Base-by-base conservation (phyloP, 2,888 invertebrate genomes). In the Druceiella hillmani region DNA sequence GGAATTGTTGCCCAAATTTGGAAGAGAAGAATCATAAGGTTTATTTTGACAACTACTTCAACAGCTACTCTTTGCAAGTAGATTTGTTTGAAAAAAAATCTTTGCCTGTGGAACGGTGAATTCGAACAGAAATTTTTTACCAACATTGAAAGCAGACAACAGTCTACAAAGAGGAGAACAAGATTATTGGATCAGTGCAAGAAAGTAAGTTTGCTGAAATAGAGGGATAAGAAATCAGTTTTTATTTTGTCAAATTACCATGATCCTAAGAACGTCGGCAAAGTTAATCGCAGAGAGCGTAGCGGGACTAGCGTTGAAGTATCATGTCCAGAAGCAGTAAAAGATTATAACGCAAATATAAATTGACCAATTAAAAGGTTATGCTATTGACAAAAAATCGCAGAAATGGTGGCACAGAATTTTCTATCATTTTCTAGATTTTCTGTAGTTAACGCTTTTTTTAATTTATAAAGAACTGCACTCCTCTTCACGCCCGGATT, bases 291-390 rank as follows among this genome's bases (percentile, higher is more conserved):
- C 16, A 36, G 35, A 29, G 34, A 43, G n/a, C 17, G 31, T 7
- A 16, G 35, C 28, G 38, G 43, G n/a, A 24, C n/a, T n/a, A 40
- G 25, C 15, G 17, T 7, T 29, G 40, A 44, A 36, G 34, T 48
- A 3, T 5, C 39, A 2, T 45, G 46, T 43, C 46, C 46, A 12
- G 24, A 33, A 25, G 44, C 44, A 9, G 24, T 48, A n/a, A 46
- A 27, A 26, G 34, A 44, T 7, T 45, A 48, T 30, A 48, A 47
- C 24, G 36, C n/a, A 2, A 28, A 36, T 17, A 48, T 47, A 42
- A 45, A 48, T 29, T 47, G 47, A 46, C 17, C 44, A 47, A 27
- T 31, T 47, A 3, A 47, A 47, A 38, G 36, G 44, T 28, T 46
- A 45, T 20, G 43, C 45, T 9, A 28, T 47, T 20, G 47, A 49